phyloP scores from a whole-genome alignment of 2,888 invertebrate genomes.

The Syrphus vitripennis region DNA sequence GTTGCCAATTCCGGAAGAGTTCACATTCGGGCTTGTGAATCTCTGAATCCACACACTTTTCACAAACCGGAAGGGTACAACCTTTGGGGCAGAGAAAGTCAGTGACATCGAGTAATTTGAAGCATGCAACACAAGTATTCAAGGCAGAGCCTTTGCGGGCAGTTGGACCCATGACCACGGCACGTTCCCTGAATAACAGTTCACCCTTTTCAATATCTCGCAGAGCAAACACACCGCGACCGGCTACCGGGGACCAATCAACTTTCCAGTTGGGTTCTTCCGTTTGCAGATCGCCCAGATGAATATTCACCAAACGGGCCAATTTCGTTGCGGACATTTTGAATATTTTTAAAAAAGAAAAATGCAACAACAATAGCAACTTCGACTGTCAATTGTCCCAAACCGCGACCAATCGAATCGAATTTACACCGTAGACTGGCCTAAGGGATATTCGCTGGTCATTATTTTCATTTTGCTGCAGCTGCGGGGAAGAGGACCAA shows the following conservation, averaged over 20 bases:
- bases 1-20: conserved; percentile 84
- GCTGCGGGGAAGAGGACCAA: neutral
- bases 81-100: conserved; percentile 83
- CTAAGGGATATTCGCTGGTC: conserved; percentile 57
- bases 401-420: conserved; percentile 66
- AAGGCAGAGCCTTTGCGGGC: conserved; percentile 82
- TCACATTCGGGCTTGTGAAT: conserved; percentile 86
- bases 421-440: conserved; percentile 66
- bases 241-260: conserved; percentile 84
- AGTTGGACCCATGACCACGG: conserved; percentile 87
- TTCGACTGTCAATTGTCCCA: conserved; percentile 33
- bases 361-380: neutral
- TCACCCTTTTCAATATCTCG: conserved; percentile 86
- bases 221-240: conserved; percentile 87
- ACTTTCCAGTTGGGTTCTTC: conserved; percentile 83
- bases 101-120: conserved; percentile 81
- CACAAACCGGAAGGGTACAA: conserved; percentile 88
- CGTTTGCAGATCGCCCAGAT: conserved; percentile 77
- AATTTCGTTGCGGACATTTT: conserved; percentile 72
- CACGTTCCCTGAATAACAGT: conserved; percentile 87
- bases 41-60: conserved; percentile 84
- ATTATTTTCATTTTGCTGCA: conserved; percentile 61
- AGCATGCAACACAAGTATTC: conserved; percentile 86
- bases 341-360: neutral
- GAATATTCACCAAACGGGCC: conserved; percentile 78